Percentiles rank a stretch among this genome's conserved stretches.
phyloP scores from a whole-genome alignment of 1,140 invertebrate species.

The Formica selysi region DNA sequence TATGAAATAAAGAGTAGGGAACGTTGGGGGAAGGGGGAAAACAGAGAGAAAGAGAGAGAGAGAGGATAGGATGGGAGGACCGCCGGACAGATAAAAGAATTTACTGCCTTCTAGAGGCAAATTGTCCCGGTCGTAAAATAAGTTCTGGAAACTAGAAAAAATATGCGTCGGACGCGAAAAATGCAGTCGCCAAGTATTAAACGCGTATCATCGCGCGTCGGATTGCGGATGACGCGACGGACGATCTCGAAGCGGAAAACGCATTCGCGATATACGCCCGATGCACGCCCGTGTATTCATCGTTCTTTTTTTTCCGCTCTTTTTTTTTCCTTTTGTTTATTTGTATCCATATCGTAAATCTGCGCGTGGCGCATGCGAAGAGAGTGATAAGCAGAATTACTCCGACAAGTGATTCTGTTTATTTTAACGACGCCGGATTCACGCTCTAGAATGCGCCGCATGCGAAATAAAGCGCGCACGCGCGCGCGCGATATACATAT shows the following conservation, averaged over 20 bases:
- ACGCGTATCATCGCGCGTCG: conserved; percentile 7
- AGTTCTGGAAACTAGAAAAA: conserved; percentile 34
- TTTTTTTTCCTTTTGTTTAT: conserved; percentile 10
- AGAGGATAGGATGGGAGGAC: not conserved
- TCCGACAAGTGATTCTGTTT: conserved; percentile 60
- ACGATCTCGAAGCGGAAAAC: not conserved
- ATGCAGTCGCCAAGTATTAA: not conserved
- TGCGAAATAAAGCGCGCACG: conserved; percentile 29
- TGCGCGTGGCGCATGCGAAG: conserved; percentile 19
- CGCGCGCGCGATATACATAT: not conserved
- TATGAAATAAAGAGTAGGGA: conserved; percentile 46
- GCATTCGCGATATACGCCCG: not conserved
- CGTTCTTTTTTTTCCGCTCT: not conserved
- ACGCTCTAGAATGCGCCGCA: conserved; percentile 9
- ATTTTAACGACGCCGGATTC: conserved; percentile 41
- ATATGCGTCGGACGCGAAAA: not conserved
- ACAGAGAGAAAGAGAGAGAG: not conserved
- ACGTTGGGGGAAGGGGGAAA: not conserved
- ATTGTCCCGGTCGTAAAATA: conserved; percentile 47
- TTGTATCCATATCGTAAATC: conserved; percentile 30
- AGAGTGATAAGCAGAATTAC: conserved; percentile 58
- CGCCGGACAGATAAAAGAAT: conserved; percentile 52
- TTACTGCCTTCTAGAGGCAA: conserved; percentile 56
- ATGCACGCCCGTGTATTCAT: not conserved
- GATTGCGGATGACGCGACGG: not conserved